phyloP scores from a whole-genome alignment of 2,888 invertebrate genomes.

The Parelbella ahira region DNA sequence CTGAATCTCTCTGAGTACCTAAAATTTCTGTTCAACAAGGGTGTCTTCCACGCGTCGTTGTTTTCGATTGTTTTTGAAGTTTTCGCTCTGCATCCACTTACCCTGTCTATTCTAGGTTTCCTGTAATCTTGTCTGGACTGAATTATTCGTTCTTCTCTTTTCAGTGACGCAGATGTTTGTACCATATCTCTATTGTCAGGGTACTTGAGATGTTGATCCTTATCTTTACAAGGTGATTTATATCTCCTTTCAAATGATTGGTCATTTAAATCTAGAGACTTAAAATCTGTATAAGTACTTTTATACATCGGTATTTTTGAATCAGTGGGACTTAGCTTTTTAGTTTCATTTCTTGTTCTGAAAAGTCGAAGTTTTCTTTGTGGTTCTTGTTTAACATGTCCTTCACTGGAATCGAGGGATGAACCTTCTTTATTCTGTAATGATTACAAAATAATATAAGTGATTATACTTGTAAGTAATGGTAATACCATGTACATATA shows the following conservation, averaged over 20 bases:
- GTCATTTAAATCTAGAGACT: slow-evolving; percentile 59
- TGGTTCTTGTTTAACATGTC: slow-evolving; percentile 70
- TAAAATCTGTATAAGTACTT: slow-evolving; percentile 58
- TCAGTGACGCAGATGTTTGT: slow-evolving; percentile 60
- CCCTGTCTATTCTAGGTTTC: slow-evolving; percentile 70
- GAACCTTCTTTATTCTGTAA: slow-evolving; percentile 71
- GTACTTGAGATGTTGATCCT: slow-evolving; percentile 65
- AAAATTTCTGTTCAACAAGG: slow-evolving; percentile 67
- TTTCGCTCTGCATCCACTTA: slow-evolving; percentile 72
- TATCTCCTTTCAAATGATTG: slow-evolving; percentile 67
- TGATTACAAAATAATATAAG: too few species aligned
- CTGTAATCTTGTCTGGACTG: slow-evolving; percentile 74
- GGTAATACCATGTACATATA: too few species aligned
- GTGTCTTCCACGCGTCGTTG: slow-evolving; percentile 71
- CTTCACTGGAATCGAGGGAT: slow-evolving; percentile 81
- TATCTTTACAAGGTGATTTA: slow-evolving; percentile 67
- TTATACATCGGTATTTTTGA: slow-evolving; percentile 51
- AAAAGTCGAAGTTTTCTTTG: slow-evolving; percentile 84
- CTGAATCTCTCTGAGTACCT: slow-evolving; percentile 74
- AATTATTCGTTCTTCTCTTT: slow-evolving; percentile 71
- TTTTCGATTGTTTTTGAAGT: slow-evolving; percentile 66
- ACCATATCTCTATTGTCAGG: slow-evolving; percentile 67
- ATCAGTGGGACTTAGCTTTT: slow-evolving; percentile 69
- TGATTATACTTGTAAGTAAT: too few species aligned
- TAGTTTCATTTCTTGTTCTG: slow-evolving; percentile 87